Conservation (phyloP, 1,140 invertebrate species). For the Dendrolimus punctatus region DNA sequence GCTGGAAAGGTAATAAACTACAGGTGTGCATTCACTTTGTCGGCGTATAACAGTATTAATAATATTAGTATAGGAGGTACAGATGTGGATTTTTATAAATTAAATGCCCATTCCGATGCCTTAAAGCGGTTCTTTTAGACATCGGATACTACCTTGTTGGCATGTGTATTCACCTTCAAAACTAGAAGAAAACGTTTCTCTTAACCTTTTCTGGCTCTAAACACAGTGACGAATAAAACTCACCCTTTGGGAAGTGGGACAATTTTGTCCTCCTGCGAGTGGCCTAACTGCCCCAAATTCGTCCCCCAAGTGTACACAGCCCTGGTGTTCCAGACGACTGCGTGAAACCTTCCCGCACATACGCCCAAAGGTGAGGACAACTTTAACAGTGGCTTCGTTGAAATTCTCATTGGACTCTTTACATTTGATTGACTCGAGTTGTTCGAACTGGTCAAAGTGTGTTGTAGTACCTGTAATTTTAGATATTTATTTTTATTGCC, state of each 20-base stretch:
- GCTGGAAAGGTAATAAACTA: too few species aligned
- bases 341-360: conserved; percentile 76
- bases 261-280: conserved; percentile 49
- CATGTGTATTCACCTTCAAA: too few species aligned
- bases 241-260: conserved; percentile 54
- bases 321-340: conserved; percentile 76
- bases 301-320: conserved; percentile 78
- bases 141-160: too few species aligned
- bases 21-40: too few species aligned
- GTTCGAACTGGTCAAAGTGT: conserved; percentile 40
- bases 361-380: conserved; percentile 66
- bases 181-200: too few species aligned
- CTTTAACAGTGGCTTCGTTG: conserved; percentile 42
- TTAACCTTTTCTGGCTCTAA: too few species aligned
- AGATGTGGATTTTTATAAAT: too few species aligned
- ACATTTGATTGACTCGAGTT: conserved; percentile 34
- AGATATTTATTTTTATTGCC: too few species aligned
- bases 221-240: conserved; percentile 2
- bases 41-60: too few species aligned
- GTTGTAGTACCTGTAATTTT: conserved; percentile 47
- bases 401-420: conserved; percentile 34
- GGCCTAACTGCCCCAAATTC: conserved; percentile 83
- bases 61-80: too few species aligned
- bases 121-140: too few species aligned
- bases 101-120: too few species aligned